Evolutionary conservation across 2,888 invertebrate species (phyloP).

Genomic region (Poecilobothrus nobilitatus): DNA sequence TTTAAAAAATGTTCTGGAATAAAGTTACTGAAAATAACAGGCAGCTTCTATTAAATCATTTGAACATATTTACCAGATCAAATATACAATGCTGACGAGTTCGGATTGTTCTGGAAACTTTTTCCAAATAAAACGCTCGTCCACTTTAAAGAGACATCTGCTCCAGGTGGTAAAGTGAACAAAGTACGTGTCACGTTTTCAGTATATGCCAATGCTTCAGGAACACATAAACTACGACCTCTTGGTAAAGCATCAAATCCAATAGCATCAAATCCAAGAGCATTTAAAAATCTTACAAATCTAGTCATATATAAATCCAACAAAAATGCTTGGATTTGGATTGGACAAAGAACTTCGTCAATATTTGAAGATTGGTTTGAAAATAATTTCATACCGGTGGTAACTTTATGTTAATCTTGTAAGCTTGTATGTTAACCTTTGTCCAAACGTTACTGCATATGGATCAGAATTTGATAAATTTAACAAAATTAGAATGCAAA

Average conservation of each 20-base stretch:
- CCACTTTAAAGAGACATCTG: constrained; percentile 10
- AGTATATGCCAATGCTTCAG: constrained; percentile 24
- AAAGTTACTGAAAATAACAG: not conserved
- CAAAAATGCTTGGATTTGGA: constrained; percentile 22
- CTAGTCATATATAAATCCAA: constrained; percentile 19
- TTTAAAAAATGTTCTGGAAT: constrained; percentile 13
- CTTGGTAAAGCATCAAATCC: constrained; percentile 25
- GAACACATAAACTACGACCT: constrained; percentile 24
- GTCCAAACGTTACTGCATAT: constrained; percentile 22
- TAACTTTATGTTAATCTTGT: no score
- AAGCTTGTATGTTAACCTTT: no score
- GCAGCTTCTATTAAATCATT: not conserved
- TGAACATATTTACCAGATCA: constrained; percentile 14
- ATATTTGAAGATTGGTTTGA: constrained; percentile 23
- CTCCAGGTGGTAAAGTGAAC: constrained; percentile 15
- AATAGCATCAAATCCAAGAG: constrained; percentile 22
- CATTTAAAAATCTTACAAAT: constrained; percentile 20
- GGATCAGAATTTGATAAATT: constrained; percentile 21
- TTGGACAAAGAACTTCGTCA: constrained; percentile 20
- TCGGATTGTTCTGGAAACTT: constrained; percentile 22
- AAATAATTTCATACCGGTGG: not conserved
- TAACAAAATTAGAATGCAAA: constrained; percentile 17
- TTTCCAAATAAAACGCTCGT: constrained; percentile 20
- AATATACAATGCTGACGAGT: constrained; percentile 23
- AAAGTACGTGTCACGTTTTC: constrained; percentile 24